Base-by-base conservation (phyloP, 2,113 vertebrate species). In the Galeopterus variegatus region DNA sequence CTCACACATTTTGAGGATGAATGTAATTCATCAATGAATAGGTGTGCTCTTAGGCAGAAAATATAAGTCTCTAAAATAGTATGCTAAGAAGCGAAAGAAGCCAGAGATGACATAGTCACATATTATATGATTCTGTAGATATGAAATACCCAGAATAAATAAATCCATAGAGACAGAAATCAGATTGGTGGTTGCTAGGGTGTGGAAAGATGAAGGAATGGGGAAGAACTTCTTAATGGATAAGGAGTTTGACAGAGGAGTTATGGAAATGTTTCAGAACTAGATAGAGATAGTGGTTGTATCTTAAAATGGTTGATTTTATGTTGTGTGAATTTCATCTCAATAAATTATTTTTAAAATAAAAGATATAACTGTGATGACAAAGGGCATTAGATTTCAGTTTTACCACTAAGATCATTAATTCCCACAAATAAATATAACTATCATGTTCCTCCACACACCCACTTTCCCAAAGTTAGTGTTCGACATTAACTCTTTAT, bases 301-400 rank as follows among this genome's bases (percentile, higher is more conserved):
- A 77, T 31, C 65, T 89, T 79, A 54, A 90, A 56, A 86, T 18
- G 8, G 4, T 15, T 91, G 19, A 58, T 54, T 73, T 77, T 86
- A 72, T 33, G 18, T 18, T 77, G 10, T 23, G 0, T 83, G 17
- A 79, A 83, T 69, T 28, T 87, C 56, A 86, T 4, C 6, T 48
- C 24, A 50, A 9, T 26, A 48, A 36, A 82, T 72, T 88, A 65
- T 19, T 94, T 93, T 58, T 70, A 7, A 91, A 87, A 77, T 54
- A 60, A 6, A 48, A 91, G 58, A 73, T 85, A 6, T 31, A 60
- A n/a, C 24, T 50, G 6, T n/a, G 4, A 65, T 60, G 65, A 65
- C n/a, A 82, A 84, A 85, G 62, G 13, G 23, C 2, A 24, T 52
- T 31, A 45, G 21, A 77, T 36, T 54, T 14, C 14, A 91, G 10